Percentiles rank a stretch among this genome's conserved stretches.
Evolutionary conservation across 1,140 invertebrate genomes (phyloP).

Genomic region (Tigriopus japonicus): DNA sequence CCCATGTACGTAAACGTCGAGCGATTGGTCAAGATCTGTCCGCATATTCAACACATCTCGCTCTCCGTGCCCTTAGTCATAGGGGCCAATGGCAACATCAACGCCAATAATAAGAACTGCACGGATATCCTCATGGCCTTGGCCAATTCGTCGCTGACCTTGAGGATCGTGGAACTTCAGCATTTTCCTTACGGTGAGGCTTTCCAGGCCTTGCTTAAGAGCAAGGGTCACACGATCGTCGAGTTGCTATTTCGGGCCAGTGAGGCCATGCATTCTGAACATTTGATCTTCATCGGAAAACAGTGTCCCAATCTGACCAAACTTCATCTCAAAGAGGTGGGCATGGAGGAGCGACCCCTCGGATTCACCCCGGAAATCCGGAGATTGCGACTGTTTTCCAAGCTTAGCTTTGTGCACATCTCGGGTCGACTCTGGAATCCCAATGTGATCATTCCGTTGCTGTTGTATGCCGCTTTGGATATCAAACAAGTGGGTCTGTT

Average conservation of each 20-base stretch:
- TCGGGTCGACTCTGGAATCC: slow-evolving; percentile 3
- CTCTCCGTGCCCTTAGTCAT: background rate
- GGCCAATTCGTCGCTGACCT: background rate
- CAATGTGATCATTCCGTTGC: slow-evolving; percentile 2
- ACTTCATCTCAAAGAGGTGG: background rate
- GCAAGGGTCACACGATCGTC: background rate
- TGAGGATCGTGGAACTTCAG: background rate
- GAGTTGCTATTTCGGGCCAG: background rate
- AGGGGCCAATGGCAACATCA: background rate
- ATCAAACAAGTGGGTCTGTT: background rate
- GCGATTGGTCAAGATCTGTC: background rate
- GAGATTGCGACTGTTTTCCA: background rate
- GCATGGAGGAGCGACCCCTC: background rate
- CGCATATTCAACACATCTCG: background rate
- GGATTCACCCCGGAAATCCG: background rate
- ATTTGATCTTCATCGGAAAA: background rate
- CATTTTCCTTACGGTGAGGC: background rate
- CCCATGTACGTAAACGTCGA: background rate
- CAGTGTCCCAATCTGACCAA: background rate
- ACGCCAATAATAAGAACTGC: background rate
- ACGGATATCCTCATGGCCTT: background rate
- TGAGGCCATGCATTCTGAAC: background rate
- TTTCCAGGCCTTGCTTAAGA: background rate
- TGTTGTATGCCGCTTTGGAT: background rate
- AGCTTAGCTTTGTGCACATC: background rate